phyloP scores from a whole-genome alignment of 2,888 invertebrate genomes.

The Catocala sponsa region DNA sequence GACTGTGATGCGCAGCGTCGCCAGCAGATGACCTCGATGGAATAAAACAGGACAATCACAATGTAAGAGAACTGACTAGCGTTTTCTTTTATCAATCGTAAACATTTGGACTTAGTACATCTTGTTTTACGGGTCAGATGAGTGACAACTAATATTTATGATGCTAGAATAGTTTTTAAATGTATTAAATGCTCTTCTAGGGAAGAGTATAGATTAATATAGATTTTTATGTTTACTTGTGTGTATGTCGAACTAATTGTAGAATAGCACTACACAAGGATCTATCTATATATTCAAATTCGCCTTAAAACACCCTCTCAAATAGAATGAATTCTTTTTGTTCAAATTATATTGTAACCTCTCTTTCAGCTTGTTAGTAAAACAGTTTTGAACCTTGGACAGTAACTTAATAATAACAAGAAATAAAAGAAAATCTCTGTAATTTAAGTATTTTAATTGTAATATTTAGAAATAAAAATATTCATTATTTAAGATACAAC shows the following conservation, averaged over 20 bases:
- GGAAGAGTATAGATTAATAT: constrained; percentile 17
- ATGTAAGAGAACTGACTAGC: constrained; percentile 31
- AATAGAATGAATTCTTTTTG: neutral
- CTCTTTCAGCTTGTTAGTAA: constrained; percentile 28
- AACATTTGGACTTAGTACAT: constrained; percentile 17
- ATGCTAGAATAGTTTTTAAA: constrained; percentile 43
- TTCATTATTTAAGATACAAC: constrained; percentile 52
- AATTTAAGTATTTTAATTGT: constrained; percentile 70
- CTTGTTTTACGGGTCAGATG: constrained; percentile 35
- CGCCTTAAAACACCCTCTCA: no score
- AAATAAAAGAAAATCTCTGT: constrained; percentile 43
- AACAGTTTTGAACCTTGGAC: constrained; percentile 28
- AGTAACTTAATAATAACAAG: constrained; percentile 17
- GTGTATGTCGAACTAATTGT: constrained; percentile 12
- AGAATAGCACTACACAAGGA: neutral
- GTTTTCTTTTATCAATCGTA: constrained; percentile 38
- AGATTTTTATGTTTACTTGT: constrained; percentile 6
- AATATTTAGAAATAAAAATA: constrained; percentile 70
- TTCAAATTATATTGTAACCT: constrained; percentile 15
- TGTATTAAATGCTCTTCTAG: constrained; percentile 31
- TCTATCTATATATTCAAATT: no score
- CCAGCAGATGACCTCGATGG: constrained; percentile 34
- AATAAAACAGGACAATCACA: constrained; percentile 38
- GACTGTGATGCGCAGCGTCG: constrained; percentile 49
- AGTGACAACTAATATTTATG: constrained; percentile 39